Percentiles rank a stretch among this genome's conserved stretches.
Conservation (phyloP, 2,113 vertebrate genomes). For the Orientallactaga bullata region DNA sequence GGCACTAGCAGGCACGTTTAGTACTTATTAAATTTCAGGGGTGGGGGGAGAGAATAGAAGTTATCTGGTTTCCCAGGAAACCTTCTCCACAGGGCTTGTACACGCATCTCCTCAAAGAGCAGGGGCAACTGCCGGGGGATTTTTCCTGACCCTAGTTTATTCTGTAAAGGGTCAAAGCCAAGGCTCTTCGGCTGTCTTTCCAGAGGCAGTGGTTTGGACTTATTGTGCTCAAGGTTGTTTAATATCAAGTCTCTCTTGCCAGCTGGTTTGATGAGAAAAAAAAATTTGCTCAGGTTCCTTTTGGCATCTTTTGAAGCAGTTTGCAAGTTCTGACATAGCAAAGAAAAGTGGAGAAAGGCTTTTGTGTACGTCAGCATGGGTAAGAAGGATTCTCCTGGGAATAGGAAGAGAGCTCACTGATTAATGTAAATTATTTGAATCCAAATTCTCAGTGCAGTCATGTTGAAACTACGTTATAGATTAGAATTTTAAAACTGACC, state of each 20-base stretch:
- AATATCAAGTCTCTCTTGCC: constrained; percentile 33
- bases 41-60: constrained; percentile 56
- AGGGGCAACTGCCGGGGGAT: neutral
- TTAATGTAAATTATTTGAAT: constrained; percentile 24
- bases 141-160: neutral
- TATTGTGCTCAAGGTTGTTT: constrained; percentile 41
- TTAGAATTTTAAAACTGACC: constrained; percentile 38
- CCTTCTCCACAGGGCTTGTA: constrained; percentile 60
- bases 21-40: constrained; percentile 67
- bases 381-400: neutral
- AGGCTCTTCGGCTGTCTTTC: neutral
- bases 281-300: neutral
- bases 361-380: neutral
- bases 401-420: neutral
- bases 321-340: constrained; percentile 12
- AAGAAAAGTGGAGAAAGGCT: neutral
- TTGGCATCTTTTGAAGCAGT: constrained; percentile 37
- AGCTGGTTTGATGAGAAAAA: constrained; percentile 44
- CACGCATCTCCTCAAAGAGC: constrained; percentile 31
- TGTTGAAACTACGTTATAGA: neutral
- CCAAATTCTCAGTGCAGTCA: constrained; percentile 25
- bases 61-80: constrained; percentile 77
- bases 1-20: constrained; percentile 59
- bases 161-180: neutral
- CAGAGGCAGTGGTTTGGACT: neutral